Base-by-base conservation (phyloP, 1,140 invertebrate genomes). In the Manduca sexta region DNA sequence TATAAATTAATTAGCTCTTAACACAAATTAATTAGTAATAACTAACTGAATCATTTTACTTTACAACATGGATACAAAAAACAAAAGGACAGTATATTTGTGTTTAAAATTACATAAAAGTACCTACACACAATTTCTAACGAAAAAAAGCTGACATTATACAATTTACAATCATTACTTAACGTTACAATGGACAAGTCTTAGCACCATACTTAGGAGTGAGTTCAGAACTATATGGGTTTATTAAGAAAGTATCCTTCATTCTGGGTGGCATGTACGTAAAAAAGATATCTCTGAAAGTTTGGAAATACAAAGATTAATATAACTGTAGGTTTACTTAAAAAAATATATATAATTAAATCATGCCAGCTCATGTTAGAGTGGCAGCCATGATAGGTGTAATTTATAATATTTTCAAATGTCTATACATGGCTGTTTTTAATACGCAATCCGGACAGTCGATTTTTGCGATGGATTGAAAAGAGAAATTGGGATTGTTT, bases 221-320 rank as follows among this genome's bases (percentile, higher is more conserved):
- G 13, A 52, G 52, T 43, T 71, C 68, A n/a, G 65, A 65, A 42
- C 69, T 77, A 16, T 73, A 83, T 4, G 79, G 79, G 50, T 80
- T 74, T n/a, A 80, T 64, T 10, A 80, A 45, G 55, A 71, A 74
- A 1, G 56, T 69, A 38, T 83, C 81, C 45, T 81, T 79, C 63
- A 73, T 69, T 46, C 79, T 64, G 37, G 69, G 70, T 16, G 81
- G 74, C 71, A 84, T 76, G 34, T 83, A 84, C 1, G 81, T 80
- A 41, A 80, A 84, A 54, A 67, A 83, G 45, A 80, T 69, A 42
- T 84, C 69, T 35, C 78, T 84, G 67, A 59, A 78, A 79, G 38
- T 26, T 5, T 26, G n/a, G n/a, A 26, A 26, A 26, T 46, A 37
- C 10, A 41, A 17, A 12, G n/a, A n/a, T n/a, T n/a, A n/a, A n/a